Percentiles rank a stretch among this genome's conserved stretches.
These are phyloP conservation scores for Phortica magna DNA, from an alignment of 2,888 invertebrate species.

Conservation along the genomic window DNA sequence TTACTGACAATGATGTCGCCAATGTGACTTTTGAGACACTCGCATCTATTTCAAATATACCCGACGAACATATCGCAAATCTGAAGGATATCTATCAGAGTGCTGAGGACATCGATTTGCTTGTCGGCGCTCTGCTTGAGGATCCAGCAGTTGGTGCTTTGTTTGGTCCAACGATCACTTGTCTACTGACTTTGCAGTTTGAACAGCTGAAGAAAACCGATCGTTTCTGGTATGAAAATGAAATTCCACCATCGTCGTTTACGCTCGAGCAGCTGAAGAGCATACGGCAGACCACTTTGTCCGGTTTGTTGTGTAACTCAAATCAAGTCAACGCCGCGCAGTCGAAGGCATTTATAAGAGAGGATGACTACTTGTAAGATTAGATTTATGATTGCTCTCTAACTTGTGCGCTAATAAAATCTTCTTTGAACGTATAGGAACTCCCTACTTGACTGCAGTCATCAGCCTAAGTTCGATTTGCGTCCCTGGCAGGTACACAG, in stretches of 20 bases:
- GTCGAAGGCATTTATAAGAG: slow-evolving; percentile 90
- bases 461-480: slow-evolving; percentile 84
- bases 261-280: slow-evolving; percentile 87
- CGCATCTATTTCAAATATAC: slow-evolving; percentile 65
- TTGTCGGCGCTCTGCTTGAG: slow-evolving; percentile 91
- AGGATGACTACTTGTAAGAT: slow-evolving; percentile 90
- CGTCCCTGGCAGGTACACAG: slow-evolving; percentile 82
- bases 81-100: slow-evolving; percentile 85
- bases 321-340: slow-evolving; percentile 86
- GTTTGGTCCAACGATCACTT: slow-evolving; percentile 93
- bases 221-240: slow-evolving; percentile 97
- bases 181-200: slow-evolving; percentile 90
- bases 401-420: background rate
- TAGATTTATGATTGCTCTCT: background rate
- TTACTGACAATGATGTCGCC: slow-evolving; percentile 52
- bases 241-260: slow-evolving; percentile 91
- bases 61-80: slow-evolving; percentile 81
- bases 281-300: slow-evolving; percentile 87
- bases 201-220: slow-evolving; percentile 90
- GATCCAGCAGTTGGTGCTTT: slow-evolving; percentile 87
- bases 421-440: slow-evolving; percentile 79
- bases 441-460: slow-evolving; percentile 86
- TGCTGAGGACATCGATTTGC: slow-evolving; percentile 89
- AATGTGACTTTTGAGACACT: slow-evolving; percentile 73
- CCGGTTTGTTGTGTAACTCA: slow-evolving; percentile 88